A percentile compares a stretch with the other conserved stretches of the same genome.
These are phyloP conservation scores for Psilanteris sp. DNA, from an alignment of 1,140 invertebrate genomes.

Conservation along the genomic window DNA sequence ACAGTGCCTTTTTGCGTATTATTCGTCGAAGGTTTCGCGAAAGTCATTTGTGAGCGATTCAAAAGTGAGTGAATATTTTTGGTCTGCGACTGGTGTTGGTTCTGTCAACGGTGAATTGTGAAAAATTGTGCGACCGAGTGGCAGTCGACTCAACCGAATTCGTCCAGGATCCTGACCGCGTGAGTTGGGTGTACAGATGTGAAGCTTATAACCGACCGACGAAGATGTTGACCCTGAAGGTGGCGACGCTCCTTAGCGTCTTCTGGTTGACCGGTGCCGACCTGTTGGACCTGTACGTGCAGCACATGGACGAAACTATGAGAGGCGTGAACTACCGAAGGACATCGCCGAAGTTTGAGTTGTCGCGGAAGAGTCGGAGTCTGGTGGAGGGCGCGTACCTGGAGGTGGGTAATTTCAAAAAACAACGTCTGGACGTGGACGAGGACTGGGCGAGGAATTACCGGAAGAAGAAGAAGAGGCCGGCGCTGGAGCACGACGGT, in stretches of 20 bases:
- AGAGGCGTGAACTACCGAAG: conserved; percentile 61
- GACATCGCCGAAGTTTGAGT: conserved; percentile 25
- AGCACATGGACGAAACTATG: conserved; percentile 78
- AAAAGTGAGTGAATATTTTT: too few relatives aligned
- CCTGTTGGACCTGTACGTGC: conserved; percentile 76
- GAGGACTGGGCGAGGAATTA: conserved; percentile 64
- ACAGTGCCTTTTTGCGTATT: too few relatives aligned
- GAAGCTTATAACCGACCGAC: not conserved
- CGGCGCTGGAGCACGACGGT: conserved; percentile 64
- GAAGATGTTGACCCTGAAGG: conserved; percentile 66
- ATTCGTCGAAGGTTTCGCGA: too few relatives aligned
- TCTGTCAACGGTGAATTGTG: too few relatives aligned
- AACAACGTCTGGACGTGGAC: conserved; percentile 72
- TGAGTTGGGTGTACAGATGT: conserved; percentile 24
- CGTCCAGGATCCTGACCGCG: too few relatives aligned
- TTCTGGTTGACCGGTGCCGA: conserved; percentile 67
- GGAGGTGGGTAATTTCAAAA: conserved; percentile 65
- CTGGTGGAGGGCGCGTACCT: conserved; percentile 52
- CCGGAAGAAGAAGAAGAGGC: conserved; percentile 48
- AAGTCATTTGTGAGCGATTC: too few relatives aligned
- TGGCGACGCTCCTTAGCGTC: conserved; percentile 55
- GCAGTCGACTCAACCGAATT: too few relatives aligned
- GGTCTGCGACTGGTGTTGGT: too few relatives aligned
- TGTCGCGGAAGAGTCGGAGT: conserved; percentile 59
- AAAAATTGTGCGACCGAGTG: conserved; percentile 1